phyloP scores from a whole-genome alignment of 2,888 invertebrate genomes.

The Plemyria rubiginata region DNA sequence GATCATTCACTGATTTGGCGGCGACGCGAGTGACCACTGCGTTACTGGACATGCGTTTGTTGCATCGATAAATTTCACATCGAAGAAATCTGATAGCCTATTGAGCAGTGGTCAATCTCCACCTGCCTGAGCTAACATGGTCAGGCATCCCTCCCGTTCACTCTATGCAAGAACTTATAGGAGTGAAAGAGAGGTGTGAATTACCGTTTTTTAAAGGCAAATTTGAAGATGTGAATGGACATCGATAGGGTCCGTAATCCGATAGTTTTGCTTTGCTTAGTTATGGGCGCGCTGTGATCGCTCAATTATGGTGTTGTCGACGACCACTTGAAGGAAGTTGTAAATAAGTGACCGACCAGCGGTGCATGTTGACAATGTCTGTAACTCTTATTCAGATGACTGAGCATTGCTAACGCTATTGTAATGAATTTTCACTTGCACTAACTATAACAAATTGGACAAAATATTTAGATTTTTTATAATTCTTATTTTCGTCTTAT shows the following conservation, averaged over 20 bases:
- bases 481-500: too few relatives aligned
- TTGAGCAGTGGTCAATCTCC: conserved; percentile 78
- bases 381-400: too few relatives aligned
- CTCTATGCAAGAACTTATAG: conserved; percentile 6
- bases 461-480: too few relatives aligned
- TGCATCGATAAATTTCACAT: conserved; percentile 73
- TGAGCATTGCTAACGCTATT: too few relatives aligned
- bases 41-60: conserved; percentile 67
- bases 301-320: conserved; percentile 78
- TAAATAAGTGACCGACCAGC: conserved; percentile 62
- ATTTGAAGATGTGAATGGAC: conserved; percentile 54
- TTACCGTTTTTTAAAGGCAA: conserved; percentile 51
- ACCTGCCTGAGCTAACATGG: conserved; percentile 63
- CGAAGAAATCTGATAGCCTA: conserved; percentile 71
- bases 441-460: too few relatives aligned
- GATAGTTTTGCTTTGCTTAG: conserved; percentile 71
- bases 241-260: conserved; percentile 67
- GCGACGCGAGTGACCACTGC: conserved; percentile 61
- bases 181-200: conserved; percentile 46
- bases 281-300: conserved; percentile 71
- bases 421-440: too few relatives aligned
- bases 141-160: conserved; percentile 49
- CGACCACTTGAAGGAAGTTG: conserved; percentile 65
- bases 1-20: conserved; percentile 59
- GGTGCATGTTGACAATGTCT: conserved; percentile 29